Percentiles rank a stretch among this genome's conserved stretches.
These are phyloP conservation scores for Pollenia amentaria DNA, from an alignment of 2,888 invertebrate genomes.

Conservation along the genomic window DNA sequence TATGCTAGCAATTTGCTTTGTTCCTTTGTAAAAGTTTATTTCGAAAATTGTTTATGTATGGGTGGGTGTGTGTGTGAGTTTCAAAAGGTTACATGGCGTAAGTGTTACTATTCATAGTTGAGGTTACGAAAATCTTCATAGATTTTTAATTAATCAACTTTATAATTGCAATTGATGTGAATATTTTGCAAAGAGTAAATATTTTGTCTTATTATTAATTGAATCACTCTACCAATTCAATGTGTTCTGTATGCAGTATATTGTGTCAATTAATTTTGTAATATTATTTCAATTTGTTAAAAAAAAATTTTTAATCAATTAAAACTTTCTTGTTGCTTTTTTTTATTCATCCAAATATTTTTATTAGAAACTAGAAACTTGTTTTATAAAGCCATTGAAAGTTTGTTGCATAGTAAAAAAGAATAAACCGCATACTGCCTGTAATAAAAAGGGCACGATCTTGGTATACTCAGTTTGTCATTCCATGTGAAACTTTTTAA, in stretches of 20 bases:
- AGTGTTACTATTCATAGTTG: neutral
- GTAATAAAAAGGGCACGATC: too few relatives aligned
- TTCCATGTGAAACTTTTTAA: too few relatives aligned
- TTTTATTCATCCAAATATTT: neutral
- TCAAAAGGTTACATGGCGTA: too few relatives aligned
- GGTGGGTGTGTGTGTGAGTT: neutral
- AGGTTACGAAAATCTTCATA: constrained; percentile 27
- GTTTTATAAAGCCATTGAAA: neutral
- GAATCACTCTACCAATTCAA: neutral
- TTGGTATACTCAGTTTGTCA: too few relatives aligned
- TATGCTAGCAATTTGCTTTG: constrained; percentile 43
- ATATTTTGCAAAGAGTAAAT: neutral
- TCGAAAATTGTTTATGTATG: neutral
- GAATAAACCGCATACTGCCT: too few relatives aligned
- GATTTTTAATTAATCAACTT: constrained; percentile 61
- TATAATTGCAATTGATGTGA: neutral
- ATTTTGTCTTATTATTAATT: neutral
- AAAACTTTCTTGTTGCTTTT: constrained; percentile 2
- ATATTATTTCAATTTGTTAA: neutral
- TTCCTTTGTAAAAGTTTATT: neutral
- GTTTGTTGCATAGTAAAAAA: too few relatives aligned
- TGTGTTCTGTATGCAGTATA: neutral
- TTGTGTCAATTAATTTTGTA: constrained; percentile 24
- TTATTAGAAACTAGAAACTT: neutral
- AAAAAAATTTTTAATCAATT: neutral